A percentile compares a stretch with the other conserved stretches of the same genome.
These are phyloP conservation scores for Metacarcinus magister DNA, from an alignment of 2,888 invertebrate species.

Conservation along the genomic window DNA sequence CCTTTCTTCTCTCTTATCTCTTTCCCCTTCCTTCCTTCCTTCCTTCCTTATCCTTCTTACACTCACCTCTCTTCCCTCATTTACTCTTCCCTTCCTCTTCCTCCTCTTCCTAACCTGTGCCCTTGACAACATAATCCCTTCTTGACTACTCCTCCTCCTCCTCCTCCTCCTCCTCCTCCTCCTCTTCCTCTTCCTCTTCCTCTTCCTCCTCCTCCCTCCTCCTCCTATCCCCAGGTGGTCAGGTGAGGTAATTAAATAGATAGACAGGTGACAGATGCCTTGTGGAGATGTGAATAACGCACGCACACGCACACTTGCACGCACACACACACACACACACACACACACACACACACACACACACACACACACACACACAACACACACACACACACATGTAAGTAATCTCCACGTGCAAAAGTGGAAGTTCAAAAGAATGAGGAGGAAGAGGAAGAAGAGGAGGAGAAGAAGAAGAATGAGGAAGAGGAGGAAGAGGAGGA, in stretches of 20 bases:
- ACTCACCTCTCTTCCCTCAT: not conserved
- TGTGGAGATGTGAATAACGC: not conserved
- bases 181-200: not conserved
- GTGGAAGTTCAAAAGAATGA: not conserved
- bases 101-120: not conserved
- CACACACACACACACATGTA: not conserved
- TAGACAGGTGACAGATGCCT: no score
- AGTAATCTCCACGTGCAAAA: not conserved
- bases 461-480: not conserved
- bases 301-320: not conserved
- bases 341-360: not conserved
- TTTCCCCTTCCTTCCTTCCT: not conserved
- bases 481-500: not conserved
- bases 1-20: not conserved
- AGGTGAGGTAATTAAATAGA: no score
- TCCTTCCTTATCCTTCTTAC: not conserved
- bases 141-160: not conserved
- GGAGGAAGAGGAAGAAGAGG: slow-evolving; percentile 5
- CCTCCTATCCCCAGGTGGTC: not conserved
- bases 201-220: not conserved
- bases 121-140: not conserved
- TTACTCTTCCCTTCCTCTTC: no score
- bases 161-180: not conserved
- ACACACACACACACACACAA: not conserved
- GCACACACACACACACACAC: not conserved